Percentiles rank a stretch among this genome's conserved stretches.
Conservation (phyloP, 2,113 vertebrate genomes). For the Ameiurus melas region DNA sequence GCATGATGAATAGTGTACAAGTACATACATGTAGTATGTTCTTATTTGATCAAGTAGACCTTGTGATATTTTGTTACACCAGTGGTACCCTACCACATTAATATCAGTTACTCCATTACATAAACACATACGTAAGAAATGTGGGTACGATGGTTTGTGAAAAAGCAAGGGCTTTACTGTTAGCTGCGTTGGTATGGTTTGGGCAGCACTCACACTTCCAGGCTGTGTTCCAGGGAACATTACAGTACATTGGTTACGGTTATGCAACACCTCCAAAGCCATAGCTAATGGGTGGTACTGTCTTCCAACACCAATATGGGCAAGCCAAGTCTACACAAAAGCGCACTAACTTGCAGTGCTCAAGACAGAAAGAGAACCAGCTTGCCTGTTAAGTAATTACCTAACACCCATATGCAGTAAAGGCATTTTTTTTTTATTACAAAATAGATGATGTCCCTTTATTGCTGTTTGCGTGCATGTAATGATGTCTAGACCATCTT, state of each 20-base stretch:
- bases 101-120: constrained; percentile 1
- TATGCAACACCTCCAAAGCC: constrained; percentile 61
- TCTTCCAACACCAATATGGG: constrained; percentile 44
- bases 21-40: neutral
- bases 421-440: neutral
- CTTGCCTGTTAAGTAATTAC: constrained; percentile 1
- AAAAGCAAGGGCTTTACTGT: neutral
- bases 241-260: constrained; percentile 57
- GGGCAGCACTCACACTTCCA: constrained; percentile 58
- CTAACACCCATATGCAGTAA: constrained; percentile 8
- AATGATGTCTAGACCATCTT: constrained; percentile 47
- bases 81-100: neutral
- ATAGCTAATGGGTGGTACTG: constrained; percentile 52
- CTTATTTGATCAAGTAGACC: neutral
- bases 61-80: neutral
- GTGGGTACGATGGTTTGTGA: neutral
- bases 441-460: constrained; percentile 7
- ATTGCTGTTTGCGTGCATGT: constrained; percentile 6
- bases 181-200: constrained; percentile 39
- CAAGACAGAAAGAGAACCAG: neutral
- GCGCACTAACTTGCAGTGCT: constrained; percentile 10
- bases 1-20: neutral
- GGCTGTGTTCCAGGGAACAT: constrained; percentile 63
- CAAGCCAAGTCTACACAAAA: constrained; percentile 18
- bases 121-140: constrained; percentile 1